A percentile compares a stretch with the other conserved stretches of the same genome.
phyloP scores from a whole-genome alignment of 2,888 invertebrate genomes.

The Tricholauxania praeusta region DNA sequence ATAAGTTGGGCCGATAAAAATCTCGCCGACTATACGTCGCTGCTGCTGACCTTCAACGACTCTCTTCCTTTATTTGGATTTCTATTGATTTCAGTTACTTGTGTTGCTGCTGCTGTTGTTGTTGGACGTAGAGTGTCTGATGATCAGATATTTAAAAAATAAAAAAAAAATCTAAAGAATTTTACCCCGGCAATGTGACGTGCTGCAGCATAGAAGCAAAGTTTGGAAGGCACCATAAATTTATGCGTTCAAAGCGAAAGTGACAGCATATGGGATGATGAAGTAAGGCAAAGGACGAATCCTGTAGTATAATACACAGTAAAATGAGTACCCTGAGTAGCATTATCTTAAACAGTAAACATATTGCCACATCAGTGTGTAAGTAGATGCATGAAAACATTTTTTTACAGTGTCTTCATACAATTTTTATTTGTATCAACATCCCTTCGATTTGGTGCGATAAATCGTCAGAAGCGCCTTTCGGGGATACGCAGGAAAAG shows the following conservation, averaged over 20 bases:
- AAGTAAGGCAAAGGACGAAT: not conserved
- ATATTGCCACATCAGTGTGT: not conserved
- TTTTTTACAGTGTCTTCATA: not conserved
- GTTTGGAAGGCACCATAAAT: conserved; percentile 5
- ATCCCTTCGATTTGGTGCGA: no score
- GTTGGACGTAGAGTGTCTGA: not conserved
- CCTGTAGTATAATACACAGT: not conserved
- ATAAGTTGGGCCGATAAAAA: conserved; percentile 14
- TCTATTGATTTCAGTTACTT: not conserved
- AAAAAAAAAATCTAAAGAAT: no score
- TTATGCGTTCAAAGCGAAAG: not conserved
- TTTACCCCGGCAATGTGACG: no score
- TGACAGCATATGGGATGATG: no score
- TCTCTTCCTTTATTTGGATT: conserved; percentile 13
- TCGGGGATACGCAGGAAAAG: no score
- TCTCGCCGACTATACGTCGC: conserved; percentile 13
- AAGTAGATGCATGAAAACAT: not conserved
- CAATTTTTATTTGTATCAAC: no score
- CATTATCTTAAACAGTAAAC: not conserved
- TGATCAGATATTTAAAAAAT: not conserved
- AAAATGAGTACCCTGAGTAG: not conserved
- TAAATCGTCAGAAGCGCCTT: no score
- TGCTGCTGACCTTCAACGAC: conserved; percentile 18
- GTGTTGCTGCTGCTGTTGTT: not conserved
- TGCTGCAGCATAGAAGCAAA: not conserved